A percentile compares a stretch with the other conserved stretches of the same genome.
Evolutionary conservation across 2,888 invertebrate genomes (phyloP).

Genomic region (Allophyes oxyacanthae): DNA sequence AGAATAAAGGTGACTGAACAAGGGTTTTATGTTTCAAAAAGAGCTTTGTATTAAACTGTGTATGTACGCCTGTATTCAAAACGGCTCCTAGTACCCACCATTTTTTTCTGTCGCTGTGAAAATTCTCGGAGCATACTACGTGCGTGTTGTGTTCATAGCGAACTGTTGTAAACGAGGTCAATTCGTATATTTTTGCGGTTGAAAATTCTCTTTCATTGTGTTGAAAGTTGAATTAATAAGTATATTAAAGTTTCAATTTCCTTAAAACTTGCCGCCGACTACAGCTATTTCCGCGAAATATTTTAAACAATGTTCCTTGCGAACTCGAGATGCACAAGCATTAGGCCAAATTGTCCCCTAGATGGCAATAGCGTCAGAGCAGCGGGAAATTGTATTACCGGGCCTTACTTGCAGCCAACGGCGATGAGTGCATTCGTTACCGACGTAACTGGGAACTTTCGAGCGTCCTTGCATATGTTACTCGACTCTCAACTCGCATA

Average conservation of each 20-base stretch:
- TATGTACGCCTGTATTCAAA: conserved; percentile 50
- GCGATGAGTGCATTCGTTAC: conserved; percentile 85
- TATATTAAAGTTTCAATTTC: conserved; percentile 55
- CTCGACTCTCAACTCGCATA: conserved; percentile 49
- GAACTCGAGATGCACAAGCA: conserved; percentile 72
- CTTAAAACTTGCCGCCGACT: conserved; percentile 46
- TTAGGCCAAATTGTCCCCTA: conserved; percentile 85
- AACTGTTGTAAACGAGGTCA: conserved; percentile 47
- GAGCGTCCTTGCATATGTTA: conserved; percentile 70
- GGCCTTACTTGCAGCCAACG: conserved; percentile 70
- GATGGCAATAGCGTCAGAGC: conserved; percentile 78
- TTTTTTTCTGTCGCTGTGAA: conserved; percentile 48
- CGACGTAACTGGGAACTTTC: conserved; percentile 71
- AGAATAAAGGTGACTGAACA: conserved; percentile 62
- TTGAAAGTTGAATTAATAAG: conserved; percentile 22
- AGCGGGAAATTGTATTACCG: conserved; percentile 85
- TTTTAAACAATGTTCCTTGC: conserved; percentile 74
- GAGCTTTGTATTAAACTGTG: conserved; percentile 63
- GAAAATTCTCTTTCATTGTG: conserved; percentile 14
- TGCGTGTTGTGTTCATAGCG: conserved; percentile 24
- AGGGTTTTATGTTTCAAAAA: conserved; percentile 69
- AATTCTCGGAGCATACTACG: conserved; percentile 45
- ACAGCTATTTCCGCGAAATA: conserved; percentile 62
- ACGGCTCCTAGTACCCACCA: conserved; percentile 29
- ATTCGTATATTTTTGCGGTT: conserved; percentile 24